phyloP scores from a whole-genome alignment of 2,888 invertebrate genomes.

The Teleogryllus oceanicus region DNA sequence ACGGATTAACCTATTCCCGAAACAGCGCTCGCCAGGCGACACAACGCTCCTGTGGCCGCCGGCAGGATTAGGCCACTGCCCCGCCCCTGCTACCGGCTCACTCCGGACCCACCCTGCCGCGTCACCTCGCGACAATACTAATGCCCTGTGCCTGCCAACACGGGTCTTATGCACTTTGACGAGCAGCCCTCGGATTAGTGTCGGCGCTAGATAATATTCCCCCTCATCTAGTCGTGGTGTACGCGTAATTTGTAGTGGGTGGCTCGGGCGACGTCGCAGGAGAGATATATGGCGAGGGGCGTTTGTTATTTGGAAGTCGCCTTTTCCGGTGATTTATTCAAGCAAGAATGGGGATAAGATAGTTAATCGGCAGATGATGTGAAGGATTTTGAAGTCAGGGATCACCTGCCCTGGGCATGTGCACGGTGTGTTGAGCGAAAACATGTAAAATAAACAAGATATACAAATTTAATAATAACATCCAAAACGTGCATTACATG shows the following conservation, averaged over 20 bases:
- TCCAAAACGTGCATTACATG: too few relatives aligned
- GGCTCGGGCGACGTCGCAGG: too few relatives aligned
- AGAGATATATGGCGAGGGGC: too few relatives aligned
- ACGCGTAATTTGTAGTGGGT: background rate
- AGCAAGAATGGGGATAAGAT: too few relatives aligned
- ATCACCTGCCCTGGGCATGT: too few relatives aligned
- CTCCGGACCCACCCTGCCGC: background rate
- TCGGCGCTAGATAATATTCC: background rate
- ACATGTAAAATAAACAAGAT: too few relatives aligned
- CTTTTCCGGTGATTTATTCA: too few relatives aligned
- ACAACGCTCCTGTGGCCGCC: background rate
- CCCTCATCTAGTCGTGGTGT: background rate
- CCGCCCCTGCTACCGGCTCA: background rate
- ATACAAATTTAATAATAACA: too few relatives aligned
- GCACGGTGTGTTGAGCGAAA: too few relatives aligned
- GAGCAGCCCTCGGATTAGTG: background rate
- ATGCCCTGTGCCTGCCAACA: background rate
- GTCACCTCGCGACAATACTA: constrained; percentile 18
- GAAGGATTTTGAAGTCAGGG: too few relatives aligned
- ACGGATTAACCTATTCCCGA: constrained; percentile 11
- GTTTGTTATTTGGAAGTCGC: background rate
- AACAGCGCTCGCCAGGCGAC: background rate
- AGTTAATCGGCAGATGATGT: too few relatives aligned
- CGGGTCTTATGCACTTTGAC: constrained; percentile 9
- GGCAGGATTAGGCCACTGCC: background rate